phyloP scores from a whole-genome alignment of 1,140 invertebrate species.

The Lepidurus apus region DNA sequence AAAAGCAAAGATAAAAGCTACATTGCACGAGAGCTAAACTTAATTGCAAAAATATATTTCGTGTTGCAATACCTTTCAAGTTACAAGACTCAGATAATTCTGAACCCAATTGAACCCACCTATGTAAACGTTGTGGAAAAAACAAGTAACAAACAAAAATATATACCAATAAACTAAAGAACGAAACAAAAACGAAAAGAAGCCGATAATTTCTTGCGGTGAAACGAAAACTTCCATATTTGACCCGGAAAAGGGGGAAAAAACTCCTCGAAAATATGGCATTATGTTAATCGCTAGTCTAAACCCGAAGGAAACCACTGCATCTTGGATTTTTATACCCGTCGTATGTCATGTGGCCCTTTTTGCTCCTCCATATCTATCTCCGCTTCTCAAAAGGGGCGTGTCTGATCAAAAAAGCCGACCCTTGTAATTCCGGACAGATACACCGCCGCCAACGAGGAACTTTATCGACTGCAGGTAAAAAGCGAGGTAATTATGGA shows the following conservation, averaged over 20 bases:
- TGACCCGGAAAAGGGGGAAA: neutral
- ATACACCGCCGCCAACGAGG: neutral
- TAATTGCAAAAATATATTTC: neutral
- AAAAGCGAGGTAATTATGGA: slow-evolving; percentile 11
- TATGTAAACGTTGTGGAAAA: neutral
- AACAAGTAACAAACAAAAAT: neutral
- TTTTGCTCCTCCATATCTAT: slow-evolving; percentile 1
- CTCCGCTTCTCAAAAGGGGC: neutral
- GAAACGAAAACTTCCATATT: neutral
- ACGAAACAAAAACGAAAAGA: neutral
- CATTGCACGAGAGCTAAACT: too few species aligned
- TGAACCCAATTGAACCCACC: slow-evolving; percentile 1
- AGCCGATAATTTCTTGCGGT: neutral
- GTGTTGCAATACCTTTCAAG: slow-evolving; percentile 8
- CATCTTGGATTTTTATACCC: neutral
- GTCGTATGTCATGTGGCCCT: slow-evolving; percentile 10
- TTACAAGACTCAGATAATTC: neutral
- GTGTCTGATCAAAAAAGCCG: slow-evolving; percentile 18
- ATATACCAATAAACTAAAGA: neutral
- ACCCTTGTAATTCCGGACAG: neutral
- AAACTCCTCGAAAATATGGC: neutral
- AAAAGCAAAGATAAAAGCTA: too few species aligned
- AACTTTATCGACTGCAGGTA: slow-evolving; percentile 10
- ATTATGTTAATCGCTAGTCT: slow-evolving; percentile 16
- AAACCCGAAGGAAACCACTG: neutral